phyloP scores from a whole-genome alignment of 2,797 vertebrate species.

The Takifugu ocellatus region DNA sequence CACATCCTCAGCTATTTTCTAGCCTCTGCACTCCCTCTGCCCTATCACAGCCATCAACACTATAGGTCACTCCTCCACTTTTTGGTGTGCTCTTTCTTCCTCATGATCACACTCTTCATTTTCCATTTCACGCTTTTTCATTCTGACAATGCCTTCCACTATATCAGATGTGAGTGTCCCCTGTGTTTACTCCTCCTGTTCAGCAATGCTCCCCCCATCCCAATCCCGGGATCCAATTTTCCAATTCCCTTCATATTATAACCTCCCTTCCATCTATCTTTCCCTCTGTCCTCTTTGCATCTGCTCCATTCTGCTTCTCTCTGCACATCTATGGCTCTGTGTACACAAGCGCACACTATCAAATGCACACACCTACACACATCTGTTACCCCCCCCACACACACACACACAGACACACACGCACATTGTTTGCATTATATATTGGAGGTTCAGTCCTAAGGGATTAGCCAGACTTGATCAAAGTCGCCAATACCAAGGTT shows the following conservation, averaged over 20 bases:
- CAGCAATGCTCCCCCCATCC: constrained; percentile 15
- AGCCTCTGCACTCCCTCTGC: constrained; percentile 10
- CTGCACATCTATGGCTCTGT: constrained; percentile 34
- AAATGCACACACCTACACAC: constrained; percentile 20
- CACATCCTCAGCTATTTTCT: constrained; percentile 1
- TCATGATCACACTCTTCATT: constrained; percentile 30
- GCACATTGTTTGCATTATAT: constrained; percentile 42
- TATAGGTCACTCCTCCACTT: constrained; percentile 38
- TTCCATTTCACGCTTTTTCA: constrained; percentile 26
- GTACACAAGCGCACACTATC: constrained; percentile 40
- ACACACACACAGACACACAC: constrained; percentile 19
- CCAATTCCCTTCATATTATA: constrained; percentile 49
- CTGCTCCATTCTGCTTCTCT: constrained; percentile 35
- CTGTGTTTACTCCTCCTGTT: constrained; percentile 33
- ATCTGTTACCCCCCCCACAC: constrained; percentile 28
- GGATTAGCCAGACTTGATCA: constrained; percentile 76
- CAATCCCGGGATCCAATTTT: constrained; percentile 48
- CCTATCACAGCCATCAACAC: constrained; percentile 49
- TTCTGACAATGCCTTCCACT: constrained; percentile 18
- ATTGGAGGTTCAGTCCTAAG: constrained; percentile 55
- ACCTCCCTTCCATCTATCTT: constrained; percentile 46
- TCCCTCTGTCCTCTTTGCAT: constrained; percentile 40
- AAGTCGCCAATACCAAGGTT: constrained; percentile 57
- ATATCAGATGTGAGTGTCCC: constrained; percentile 36
- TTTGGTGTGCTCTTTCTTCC: constrained; percentile 31